Conservation (phyloP, 2,797 vertebrate genomes). For the Macropodus opercularis region DNA sequence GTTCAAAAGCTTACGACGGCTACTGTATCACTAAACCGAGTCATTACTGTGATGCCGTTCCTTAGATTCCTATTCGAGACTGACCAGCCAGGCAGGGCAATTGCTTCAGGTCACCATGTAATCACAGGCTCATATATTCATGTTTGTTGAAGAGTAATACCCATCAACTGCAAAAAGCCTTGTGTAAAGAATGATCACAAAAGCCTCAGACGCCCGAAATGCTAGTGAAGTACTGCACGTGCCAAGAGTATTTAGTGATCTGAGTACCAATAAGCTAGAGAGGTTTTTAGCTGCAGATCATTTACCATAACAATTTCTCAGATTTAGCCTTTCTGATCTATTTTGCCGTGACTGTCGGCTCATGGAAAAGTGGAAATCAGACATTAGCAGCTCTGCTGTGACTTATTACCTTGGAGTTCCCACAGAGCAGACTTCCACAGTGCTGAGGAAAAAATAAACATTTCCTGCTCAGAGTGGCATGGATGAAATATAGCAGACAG, state of each 20-base stretch:
- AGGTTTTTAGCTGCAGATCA: no score
- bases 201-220: neutral
- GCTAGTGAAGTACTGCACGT: no score
- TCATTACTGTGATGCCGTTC: neutral
- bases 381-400: constrained; percentile 3
- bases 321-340: no score
- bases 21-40: neutral
- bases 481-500: constrained; percentile 31
- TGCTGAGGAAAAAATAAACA: neutral
- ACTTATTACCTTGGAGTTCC: constrained; percentile 18
- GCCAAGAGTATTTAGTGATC: no score
- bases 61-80: neutral
- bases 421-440: neutral
- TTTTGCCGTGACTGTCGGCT: neutral
- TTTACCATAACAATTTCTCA: no score
- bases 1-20: neutral
- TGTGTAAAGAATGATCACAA: constrained; percentile 14
- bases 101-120: neutral
- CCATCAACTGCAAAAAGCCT: constrained; percentile 1
- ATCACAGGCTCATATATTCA: constrained; percentile 10
- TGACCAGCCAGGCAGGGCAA: neutral
- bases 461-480: constrained; percentile 12
- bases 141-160: constrained; percentile 12
- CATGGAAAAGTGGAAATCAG: constrained; percentile 6
- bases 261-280: no score